Base-by-base conservation (phyloP, 2,113 vertebrate genomes). In the Macroglossus sobrinus region DNA sequence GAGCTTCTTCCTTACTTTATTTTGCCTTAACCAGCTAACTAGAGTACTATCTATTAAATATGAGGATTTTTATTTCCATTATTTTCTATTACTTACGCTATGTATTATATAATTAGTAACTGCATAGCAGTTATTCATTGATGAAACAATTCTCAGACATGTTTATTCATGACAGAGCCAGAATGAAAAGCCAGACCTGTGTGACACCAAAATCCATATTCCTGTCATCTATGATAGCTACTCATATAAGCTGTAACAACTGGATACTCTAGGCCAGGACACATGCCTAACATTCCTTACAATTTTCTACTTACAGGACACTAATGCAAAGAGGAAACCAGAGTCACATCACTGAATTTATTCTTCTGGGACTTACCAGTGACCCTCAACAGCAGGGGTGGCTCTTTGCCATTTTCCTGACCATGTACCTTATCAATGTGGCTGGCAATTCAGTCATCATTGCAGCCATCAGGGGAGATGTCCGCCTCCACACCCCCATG, bases 381-480 rank as follows among this genome's bases (percentile, higher is more conserved):
- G 59, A 96, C 26, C 55, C 94, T 16, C 69, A 75, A 61, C 68
- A 95, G 43, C 93, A 96, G 72, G 12, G n/a, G 7, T 85, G 93
- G 94, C 97, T 96, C 84, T 97, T 96, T 78, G 35, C 68, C 22
- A 16, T 40, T 40, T 98, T 97, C 10, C 85, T 97, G 53, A n/a
- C 1, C 30, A 97, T 96, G 95, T 96, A 97, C 72, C 72, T 98
- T 15, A 26, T 96, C 91, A 97, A 81, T 4, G 66, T 97, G 47
- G 7, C 75, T 21, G 96, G 94, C 45, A 97, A 97, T 57, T 90
- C 88, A 4, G 59, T 95, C 89, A 96, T 98, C 89, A 98, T 91
- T 35, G 84, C 94, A 75, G 92, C 94, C 68, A 96, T 96, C 76
- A 0, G 0, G 21, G 16, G 64, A 14, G 94, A 97, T n/a, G 24